Percentiles rank a stretch among this genome's conserved stretches.
Evolutionary conservation across 2,888 invertebrate species (phyloP).

Genomic region (Stenichneumon culpator): DNA sequence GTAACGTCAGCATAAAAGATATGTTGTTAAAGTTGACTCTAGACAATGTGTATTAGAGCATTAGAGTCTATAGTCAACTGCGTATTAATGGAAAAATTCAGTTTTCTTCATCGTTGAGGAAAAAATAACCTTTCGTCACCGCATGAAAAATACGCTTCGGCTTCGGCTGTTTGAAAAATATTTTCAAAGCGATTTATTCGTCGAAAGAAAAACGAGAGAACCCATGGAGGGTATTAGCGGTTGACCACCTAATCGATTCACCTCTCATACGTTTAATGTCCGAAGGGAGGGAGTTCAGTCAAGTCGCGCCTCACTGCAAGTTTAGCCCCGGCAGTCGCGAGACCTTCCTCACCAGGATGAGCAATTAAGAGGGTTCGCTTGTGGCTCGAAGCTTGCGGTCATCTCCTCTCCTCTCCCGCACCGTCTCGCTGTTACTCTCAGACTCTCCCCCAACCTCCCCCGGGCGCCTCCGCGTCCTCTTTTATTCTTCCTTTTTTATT

Average conservation of each 20-base stretch:
- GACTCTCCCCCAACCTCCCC: constrained; percentile 30
- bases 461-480: constrained; percentile 16
- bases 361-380: constrained; percentile 68
- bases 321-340: constrained; percentile 53
- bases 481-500: constrained; percentile 34
- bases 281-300: constrained; percentile 40
- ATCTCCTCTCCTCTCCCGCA: constrained; percentile 69
- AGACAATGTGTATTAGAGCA: too few relatives aligned
- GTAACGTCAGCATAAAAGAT: background rate
- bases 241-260: constrained; percentile 67
- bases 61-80: too few relatives aligned
- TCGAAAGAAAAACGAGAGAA: constrained; percentile 21
- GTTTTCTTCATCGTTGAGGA: background rate
- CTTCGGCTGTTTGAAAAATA: constrained; percentile 43
- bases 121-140: background rate
- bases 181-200: constrained; percentile 61
- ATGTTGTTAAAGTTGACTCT: too few relatives aligned
- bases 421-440: constrained; percentile 68
- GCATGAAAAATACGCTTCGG: background rate
- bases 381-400: constrained; percentile 64
- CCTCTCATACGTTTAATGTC: constrained; percentile 61
- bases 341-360: constrained; percentile 64
- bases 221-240: constrained; percentile 59
- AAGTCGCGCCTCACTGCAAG: constrained; percentile 59
- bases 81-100: too few relatives aligned